phyloP scores from a whole-genome alignment of 2,797 vertebrate species.

The Leptodactylus fallax region DNA sequence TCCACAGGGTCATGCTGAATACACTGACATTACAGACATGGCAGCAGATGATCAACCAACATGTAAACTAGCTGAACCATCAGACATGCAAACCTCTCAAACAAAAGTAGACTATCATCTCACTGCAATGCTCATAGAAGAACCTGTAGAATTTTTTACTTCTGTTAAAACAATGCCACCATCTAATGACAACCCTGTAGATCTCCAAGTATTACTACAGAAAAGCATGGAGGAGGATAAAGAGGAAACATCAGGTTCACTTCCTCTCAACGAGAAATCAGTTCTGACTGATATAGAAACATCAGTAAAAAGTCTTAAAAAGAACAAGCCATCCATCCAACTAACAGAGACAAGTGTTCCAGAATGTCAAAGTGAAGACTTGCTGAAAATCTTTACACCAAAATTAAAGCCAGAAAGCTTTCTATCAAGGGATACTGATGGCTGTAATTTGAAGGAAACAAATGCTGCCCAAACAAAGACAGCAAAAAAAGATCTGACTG shows the following conservation, averaged over 20 bases:
- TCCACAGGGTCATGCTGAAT: neutral
- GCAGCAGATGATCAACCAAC: neutral
- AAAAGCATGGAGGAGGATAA: constrained; percentile 18
- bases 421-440: constrained; percentile 69
- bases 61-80: neutral
- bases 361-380: constrained; percentile 52
- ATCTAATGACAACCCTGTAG: constrained; percentile 62
- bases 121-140: constrained; percentile 63
- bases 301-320: constrained; percentile 63
- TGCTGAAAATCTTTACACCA: constrained; percentile 66
- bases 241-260: constrained; percentile 59
- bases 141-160: constrained; percentile 32
- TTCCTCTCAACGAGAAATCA: constrained; percentile 66
- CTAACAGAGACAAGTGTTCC: accelerated
- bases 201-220: constrained; percentile 62
- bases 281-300: neutral
- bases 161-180: constrained; percentile 63
- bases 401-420: constrained; percentile 75
- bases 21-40: neutral
- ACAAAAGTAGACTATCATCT: neutral
- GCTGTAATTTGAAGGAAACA: constrained; percentile 60
- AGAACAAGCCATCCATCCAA: neutral
- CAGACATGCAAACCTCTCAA: neutral
- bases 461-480: constrained; percentile 66
- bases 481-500: constrained; percentile 72